Base-by-base conservation (phyloP, 2,797 vertebrate species). In the Atherinosoma microstoma region DNA sequence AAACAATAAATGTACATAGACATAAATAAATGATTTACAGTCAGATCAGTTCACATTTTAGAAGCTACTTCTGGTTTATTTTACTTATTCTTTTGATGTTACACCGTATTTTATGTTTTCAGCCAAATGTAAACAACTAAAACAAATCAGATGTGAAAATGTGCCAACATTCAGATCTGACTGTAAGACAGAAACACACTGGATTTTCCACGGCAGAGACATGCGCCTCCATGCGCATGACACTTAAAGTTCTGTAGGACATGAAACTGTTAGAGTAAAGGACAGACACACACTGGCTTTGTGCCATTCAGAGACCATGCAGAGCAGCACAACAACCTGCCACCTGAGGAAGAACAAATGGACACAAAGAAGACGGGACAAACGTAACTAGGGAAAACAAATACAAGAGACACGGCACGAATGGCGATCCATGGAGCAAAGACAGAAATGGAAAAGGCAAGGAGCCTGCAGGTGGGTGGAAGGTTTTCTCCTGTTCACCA, bases 401-500 rank as follows among this genome's bases (percentile, higher is more conserved):
- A 29, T 38, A 30, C 24, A 63, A 42, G 64, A 79, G n/a, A 49
- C 22, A 56, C 4, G n/a, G 56, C 45, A 64, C 11, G 18, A 66
- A 62, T 22, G 69, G 54, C 45, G 64, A 58, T 70, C 82, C 75
- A 49, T 22, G 45, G 73, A 83, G 72, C 35, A 84, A 32, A 79
- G 67, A 71, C 12, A 83, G 62, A 70, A 71, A 80, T 56, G 35
- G 65, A 61, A 32, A 80, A 47, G 40, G 77, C 11, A 16, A 6
- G 56, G 58, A 70, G 62, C 67, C 53, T 67, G 77, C 62, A 15
- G 65, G 67, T 40, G 65, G 68, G 64, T 16, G 47, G 76, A 66
- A 47, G 36, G 76, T 79, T 76, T 27, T 75, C 74, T 84, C 88
- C 86, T 90, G 82, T 96, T 97, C 97, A 99, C 98, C 97, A 97